Evolutionary conservation across 2,888 invertebrate genomes (phyloP).

Genomic region (Lottia gigantea): DNA sequence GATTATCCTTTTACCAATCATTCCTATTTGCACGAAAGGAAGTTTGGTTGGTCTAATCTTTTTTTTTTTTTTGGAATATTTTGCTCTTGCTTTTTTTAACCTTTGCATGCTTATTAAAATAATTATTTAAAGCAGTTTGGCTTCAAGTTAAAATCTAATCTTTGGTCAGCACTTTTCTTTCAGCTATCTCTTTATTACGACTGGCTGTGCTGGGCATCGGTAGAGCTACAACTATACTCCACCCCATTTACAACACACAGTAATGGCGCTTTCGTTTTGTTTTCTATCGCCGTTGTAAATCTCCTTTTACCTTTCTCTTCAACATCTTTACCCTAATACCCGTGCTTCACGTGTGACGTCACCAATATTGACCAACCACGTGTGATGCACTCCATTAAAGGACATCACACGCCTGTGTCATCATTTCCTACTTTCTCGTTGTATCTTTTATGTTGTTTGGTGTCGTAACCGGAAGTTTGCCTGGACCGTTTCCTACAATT

Average conservation of each 20-base stretch:
- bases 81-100: neutral
- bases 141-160: conserved; percentile 6
- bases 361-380: neutral
- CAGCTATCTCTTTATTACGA: conserved; percentile 7
- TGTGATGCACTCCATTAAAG: neutral
- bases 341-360: conserved; percentile 4
- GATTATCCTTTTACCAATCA: too few relatives aligned
- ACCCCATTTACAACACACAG: conserved; percentile 39
- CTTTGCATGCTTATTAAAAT: neutral
- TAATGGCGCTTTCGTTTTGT: conserved; percentile 15
- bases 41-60: too few relatives aligned
- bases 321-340: neutral
- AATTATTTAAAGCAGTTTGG: conserved; percentile 1
- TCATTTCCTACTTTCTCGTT: conserved; percentile 10
- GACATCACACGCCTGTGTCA: neutral
- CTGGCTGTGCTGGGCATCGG: conserved; percentile 30
- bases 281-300: conserved; percentile 10
- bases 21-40: too few relatives aligned
- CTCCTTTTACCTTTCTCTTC: conserved; percentile 7
- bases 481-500: neutral
- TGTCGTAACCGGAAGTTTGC: conserved; percentile 1
- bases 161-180: conserved; percentile 11
- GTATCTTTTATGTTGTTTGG: conserved; percentile 11
- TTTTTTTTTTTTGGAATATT: too few relatives aligned
- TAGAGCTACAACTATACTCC: conserved; percentile 35